Evolutionary conservation across 2,113 vertebrate species (phyloP), one percentile per base, ranked within the genome.

Genomic region (Atrichornis clamosus): DNA sequence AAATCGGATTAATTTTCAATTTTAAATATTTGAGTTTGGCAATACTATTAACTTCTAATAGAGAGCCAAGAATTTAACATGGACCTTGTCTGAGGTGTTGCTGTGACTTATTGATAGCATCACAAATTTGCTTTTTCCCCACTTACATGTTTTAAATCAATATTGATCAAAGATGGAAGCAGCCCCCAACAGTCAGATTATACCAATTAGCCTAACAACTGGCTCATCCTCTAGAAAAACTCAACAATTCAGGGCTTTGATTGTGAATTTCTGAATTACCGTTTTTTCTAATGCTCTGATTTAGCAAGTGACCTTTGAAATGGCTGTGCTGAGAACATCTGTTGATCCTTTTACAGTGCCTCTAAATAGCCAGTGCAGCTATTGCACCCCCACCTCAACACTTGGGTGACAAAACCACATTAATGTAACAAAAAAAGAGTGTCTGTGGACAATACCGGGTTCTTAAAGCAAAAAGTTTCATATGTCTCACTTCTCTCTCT

Each of bases 241-340:
- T 62, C 33, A 53, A 9, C 26, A 83, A 20, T 93, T 87, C 56
- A 63, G 59, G 46, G 30, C 32, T 74, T 88, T 74, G 30, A 26
- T 53, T 55, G 42, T 56, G 15, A 82, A 60, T 89, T 84, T 87
- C 37, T 90, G 58, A 56, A 68, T 80, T 85, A 52, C 3, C 5
- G 13, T 72, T 78, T 82, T 83, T 83, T 50, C 53, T 84, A 77
- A 70, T 50, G 44, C 28, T 70, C 11, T 23, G 4, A n/a, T 41
- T 87, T 95, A 23, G 4, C 33, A 63, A 95, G 86, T 75, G 83
- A 63, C 52, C 44, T 44, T 26, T 85, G 90, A 95, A 86, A 86
- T 13, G 55, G 47, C 74, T 82, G 32, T 70, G 90, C 76, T 58
- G 95, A 91, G 96, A 97, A 89, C 95, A 96, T 95, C 93, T 93